Percentiles rank a stretch among this genome's conserved stretches.
These are phyloP conservation scores for Agonopterix alstromeriana DNA, from an alignment of 2,888 invertebrate genomes.

Conservation along the genomic window DNA sequence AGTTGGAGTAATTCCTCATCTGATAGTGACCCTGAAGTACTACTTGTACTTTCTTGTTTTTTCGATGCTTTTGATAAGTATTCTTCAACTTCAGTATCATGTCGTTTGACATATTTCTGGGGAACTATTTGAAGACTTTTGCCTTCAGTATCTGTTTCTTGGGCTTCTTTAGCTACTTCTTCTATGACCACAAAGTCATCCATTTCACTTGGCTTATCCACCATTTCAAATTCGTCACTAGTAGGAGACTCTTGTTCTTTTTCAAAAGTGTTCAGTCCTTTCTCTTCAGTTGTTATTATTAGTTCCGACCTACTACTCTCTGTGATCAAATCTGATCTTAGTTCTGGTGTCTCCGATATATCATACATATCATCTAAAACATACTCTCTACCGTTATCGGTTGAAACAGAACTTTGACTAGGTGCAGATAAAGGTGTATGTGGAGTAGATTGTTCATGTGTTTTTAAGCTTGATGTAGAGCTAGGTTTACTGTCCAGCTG, in stretches of 20 bases:
- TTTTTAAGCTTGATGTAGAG: conserved; percentile 76
- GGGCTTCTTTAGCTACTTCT: conserved; percentile 91
- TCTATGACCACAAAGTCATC: conserved; percentile 93
- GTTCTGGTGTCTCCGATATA: conserved; percentile 76
- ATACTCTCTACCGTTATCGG: conserved; percentile 80
- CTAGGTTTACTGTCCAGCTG: conserved; percentile 74
- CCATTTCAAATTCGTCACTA: conserved; percentile 91
- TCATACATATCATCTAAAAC: conserved; percentile 77
- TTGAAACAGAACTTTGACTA: conserved; percentile 80
- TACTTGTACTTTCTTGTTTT: conserved; percentile 75
- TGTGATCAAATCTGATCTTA: conserved; percentile 65
- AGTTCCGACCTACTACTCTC: conserved; percentile 76
- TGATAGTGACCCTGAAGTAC: conserved; percentile 76
- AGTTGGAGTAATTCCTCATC: conserved; percentile 79
- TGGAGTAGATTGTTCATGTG: conserved; percentile 72
- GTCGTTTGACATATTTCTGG: conserved; percentile 73
- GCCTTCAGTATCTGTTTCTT: conserved; percentile 88
- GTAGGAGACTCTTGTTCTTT: conserved; percentile 84
- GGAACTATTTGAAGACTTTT: conserved; percentile 84
- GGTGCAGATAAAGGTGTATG: conserved; percentile 79
- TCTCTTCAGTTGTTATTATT: conserved; percentile 78
- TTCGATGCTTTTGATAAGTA: conserved; percentile 83
- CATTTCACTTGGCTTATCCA: conserved; percentile 90
- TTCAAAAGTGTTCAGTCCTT: conserved; percentile 65
- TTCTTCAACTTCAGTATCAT: conserved; percentile 84